phyloP scores from a whole-genome alignment of 2,797 vertebrate genomes.

The Rhinogobio ventralis region DNA sequence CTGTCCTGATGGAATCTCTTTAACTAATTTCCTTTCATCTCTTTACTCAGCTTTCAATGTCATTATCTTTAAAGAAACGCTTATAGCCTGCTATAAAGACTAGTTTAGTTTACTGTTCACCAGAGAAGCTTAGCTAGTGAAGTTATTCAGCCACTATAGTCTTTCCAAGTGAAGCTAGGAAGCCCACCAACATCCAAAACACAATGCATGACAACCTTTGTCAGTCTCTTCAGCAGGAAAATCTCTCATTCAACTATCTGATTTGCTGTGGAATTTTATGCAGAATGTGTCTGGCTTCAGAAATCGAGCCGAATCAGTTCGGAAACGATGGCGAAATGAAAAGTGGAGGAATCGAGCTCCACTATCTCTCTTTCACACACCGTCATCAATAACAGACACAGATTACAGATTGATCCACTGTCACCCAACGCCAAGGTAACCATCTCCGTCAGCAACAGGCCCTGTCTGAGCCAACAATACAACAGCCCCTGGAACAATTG shows the following conservation, averaged over 20 bases:
- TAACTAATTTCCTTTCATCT: not conserved
- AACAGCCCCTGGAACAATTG: slow-evolving; percentile 43
- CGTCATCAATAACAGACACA: slow-evolving; percentile 73
- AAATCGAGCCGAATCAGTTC: slow-evolving; percentile 15
- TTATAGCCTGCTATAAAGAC: not conserved
- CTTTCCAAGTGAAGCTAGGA: not conserved
- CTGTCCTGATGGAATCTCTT: not conserved
- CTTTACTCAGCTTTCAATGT: not conserved
- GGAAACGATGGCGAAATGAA: slow-evolving; percentile 4
- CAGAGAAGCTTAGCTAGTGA: not conserved
- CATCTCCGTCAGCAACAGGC: slow-evolving; percentile 60
- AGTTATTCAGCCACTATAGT: not conserved
- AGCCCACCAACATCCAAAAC: not conserved
- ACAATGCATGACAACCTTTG: not conserved
- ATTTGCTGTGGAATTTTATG: not conserved
- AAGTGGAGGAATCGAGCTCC: slow-evolving; percentile 28
- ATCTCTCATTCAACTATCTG: not conserved
- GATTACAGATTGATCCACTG: slow-evolving; percentile 74
- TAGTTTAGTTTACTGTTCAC: not conserved
- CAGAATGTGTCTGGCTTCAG: not conserved
- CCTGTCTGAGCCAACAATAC: slow-evolving; percentile 40
- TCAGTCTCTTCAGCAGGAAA: not conserved
- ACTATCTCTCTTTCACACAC: slow-evolving; percentile 41
- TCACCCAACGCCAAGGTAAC: slow-evolving; percentile 65
- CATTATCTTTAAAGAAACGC: not conserved